These are phyloP conservation scores for Linyphia triangularis DNA, from an alignment of 2,888 invertebrate species.

Conservation along the genomic window DNA sequence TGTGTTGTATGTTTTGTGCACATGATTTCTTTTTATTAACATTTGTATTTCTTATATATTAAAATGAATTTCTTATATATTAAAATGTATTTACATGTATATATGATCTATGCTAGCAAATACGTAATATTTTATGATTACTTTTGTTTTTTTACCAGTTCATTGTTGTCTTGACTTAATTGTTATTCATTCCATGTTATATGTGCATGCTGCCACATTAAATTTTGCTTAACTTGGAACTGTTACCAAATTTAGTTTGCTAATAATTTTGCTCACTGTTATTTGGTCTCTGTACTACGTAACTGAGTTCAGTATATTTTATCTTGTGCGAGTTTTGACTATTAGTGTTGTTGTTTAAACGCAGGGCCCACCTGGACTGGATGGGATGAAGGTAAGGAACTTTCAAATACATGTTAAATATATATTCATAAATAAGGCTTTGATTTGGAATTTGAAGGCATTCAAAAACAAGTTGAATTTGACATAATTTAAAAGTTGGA, in stretches of 20 bases:
- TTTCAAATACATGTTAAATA: too few relatives aligned
- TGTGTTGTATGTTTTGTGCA: background rate
- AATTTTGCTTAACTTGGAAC: background rate
- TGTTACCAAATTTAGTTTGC: constrained; percentile 15
- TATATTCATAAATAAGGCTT: too few relatives aligned
- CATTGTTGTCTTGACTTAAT: background rate
- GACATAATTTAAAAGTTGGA: too few relatives aligned
- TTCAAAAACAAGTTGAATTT: too few relatives aligned
- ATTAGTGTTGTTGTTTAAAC: constrained; percentile 72
- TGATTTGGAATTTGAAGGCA: too few relatives aligned
- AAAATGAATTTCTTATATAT: too few relatives aligned
- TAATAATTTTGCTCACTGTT: constrained; percentile 17
- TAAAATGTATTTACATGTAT: background rate
- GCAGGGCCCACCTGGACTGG: constrained; percentile 95
- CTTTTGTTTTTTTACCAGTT: background rate
- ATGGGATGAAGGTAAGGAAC: constrained; percentile 94
- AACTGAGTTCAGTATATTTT: constrained; percentile 28
- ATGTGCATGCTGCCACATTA: constrained; percentile 28
- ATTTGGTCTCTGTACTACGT: constrained; percentile 10
- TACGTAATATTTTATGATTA: background rate
- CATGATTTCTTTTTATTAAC: too few relatives aligned
- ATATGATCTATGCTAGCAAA: background rate
- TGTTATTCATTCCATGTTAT: background rate
- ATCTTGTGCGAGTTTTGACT: constrained; percentile 61
- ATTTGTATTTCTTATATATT: too few relatives aligned